Conservation (phyloP, 2,888 invertebrate species). For the Thalpophila matura region DNA sequence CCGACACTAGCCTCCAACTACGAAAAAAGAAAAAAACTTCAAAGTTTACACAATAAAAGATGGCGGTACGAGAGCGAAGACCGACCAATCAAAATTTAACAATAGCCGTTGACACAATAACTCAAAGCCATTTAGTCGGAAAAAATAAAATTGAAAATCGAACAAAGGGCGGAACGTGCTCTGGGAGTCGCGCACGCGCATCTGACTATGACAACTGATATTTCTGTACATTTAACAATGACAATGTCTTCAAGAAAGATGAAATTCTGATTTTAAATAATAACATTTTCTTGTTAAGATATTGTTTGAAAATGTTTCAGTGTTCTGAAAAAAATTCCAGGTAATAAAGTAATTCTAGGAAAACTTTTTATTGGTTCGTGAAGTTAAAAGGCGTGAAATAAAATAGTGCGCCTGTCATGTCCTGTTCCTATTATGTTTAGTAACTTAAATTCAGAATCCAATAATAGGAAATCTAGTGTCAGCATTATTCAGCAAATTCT, state of each 20-base stretch:
- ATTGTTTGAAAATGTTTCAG: not conserved
- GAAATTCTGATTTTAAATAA: slow-evolving; percentile 22
- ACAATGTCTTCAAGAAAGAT: slow-evolving; percentile 39
- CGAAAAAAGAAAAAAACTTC: slow-evolving; percentile 67
- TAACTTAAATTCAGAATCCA: slow-evolving; percentile 11
- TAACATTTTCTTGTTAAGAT: slow-evolving; percentile 15
- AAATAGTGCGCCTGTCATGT: slow-evolving; percentile 26
- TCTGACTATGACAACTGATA: slow-evolving; percentile 66
- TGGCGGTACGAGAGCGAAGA: slow-evolving; percentile 66
- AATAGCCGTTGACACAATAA: slow-evolving; percentile 77
- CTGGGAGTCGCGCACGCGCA: slow-evolving; percentile 73
- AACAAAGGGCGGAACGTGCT: slow-evolving; percentile 85
- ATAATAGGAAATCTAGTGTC: slow-evolving; percentile 8
- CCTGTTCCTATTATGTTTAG: slow-evolving; percentile 22
- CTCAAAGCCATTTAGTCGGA: slow-evolving; percentile 69
- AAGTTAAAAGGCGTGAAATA: slow-evolving; percentile 36
- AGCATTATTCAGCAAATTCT: slow-evolving; percentile 15
- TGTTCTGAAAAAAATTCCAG: not conserved
- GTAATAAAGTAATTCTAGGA: not conserved
- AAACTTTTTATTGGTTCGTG: slow-evolving; percentile 6
- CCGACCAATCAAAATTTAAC: slow-evolving; percentile 79
- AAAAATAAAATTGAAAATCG: slow-evolving; percentile 71
- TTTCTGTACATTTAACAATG: slow-evolving; percentile 63
- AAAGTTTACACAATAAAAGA: slow-evolving; percentile 73
- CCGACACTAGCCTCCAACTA: slow-evolving; percentile 60